Evolutionary conservation across 2,888 invertebrate genomes (phyloP).

Genomic region (Drosophila lutescens): DNA sequence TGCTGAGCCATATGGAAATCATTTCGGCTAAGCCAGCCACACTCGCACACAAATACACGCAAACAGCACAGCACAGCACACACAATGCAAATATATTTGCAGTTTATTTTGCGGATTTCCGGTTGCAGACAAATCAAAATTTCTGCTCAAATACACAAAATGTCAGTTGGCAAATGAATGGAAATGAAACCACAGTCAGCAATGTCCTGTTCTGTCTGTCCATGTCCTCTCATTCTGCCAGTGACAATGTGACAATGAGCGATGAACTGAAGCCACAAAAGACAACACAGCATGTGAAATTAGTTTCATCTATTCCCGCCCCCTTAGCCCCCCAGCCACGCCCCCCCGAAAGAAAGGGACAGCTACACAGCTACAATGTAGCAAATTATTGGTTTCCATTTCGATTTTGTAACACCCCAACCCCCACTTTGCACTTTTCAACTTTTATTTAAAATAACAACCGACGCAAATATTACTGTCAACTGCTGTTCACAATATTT

Average conservation of each 20-base stretch:
- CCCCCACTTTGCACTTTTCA: slow-evolving; percentile 16
- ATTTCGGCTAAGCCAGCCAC: slow-evolving; percentile 32
- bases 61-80: slow-evolving; percentile 20
- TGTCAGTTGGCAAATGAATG: slow-evolving; percentile 60
- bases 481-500: slow-evolving; percentile 47
- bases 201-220: slow-evolving; percentile 34
- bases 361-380: slow-evolving; percentile 17
- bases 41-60: slow-evolving; percentile 34
- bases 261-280: slow-evolving; percentile 71
- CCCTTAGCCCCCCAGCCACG: background rate
- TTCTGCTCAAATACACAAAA: slow-evolving; percentile 67
- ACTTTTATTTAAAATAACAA: slow-evolving; percentile 45
- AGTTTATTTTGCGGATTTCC: slow-evolving; percentile 74
- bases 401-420: slow-evolving; percentile 14
- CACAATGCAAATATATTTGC: slow-evolving; percentile 69
- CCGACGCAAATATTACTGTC: slow-evolving; percentile 36
- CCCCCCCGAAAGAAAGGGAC: background rate
- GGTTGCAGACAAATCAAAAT: slow-evolving; percentile 77
- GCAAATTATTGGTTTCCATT: slow-evolving; percentile 44
- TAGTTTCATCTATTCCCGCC: slow-evolving; percentile 51
- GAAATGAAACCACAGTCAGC: slow-evolving; percentile 55
- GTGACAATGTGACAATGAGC: slow-evolving; percentile 66
- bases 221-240: slow-evolving; percentile 27
- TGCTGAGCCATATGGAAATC: slow-evolving; percentile 33
- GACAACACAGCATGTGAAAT: slow-evolving; percentile 68